Percentiles rank a stretch among this genome's conserved stretches.
These are phyloP conservation scores for Cyrtodaria siliqua DNA, from an alignment of 2,888 invertebrate genomes.

Conservation along the genomic window DNA sequence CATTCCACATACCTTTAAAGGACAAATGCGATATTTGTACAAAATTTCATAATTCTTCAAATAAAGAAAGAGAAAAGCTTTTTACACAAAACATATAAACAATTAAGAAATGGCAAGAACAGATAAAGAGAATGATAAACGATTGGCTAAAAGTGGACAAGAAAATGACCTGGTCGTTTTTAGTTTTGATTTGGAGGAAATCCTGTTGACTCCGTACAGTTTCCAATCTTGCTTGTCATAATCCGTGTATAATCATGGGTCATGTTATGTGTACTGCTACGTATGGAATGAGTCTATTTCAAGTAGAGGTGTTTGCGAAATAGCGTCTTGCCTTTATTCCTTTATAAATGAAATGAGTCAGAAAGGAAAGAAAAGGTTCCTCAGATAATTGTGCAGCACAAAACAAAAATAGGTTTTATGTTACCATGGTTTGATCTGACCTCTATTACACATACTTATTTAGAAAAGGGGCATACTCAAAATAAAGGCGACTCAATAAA, in stretches of 20 bases:
- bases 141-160: background rate
- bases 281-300: slow-evolving; percentile 49
- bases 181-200: slow-evolving; percentile 48
- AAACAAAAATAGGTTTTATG: slow-evolving; percentile 12
- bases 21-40: slow-evolving; percentile 32
- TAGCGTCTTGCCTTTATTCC: slow-evolving; percentile 36
- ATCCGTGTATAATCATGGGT: slow-evolving; percentile 38
- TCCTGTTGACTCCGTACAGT: slow-evolving; percentile 43
- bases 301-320: slow-evolving; percentile 40
- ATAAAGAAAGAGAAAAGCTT: background rate
- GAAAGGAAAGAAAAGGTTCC: slow-evolving; percentile 28
- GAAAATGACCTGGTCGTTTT: slow-evolving; percentile 16
- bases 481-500: too few relatives aligned
- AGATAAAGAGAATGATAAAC: slow-evolving; percentile 37
- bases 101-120: slow-evolving; percentile 28
- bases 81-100: slow-evolving; percentile 29
- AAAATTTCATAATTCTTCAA: background rate
- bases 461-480: too few relatives aligned
- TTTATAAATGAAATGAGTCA: slow-evolving; percentile 22
- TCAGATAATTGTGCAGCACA: too few relatives aligned
- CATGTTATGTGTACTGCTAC: slow-evolving; percentile 22
- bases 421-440: slow-evolving; percentile 30
- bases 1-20: slow-evolving; percentile 29
- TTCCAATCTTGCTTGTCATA: slow-evolving; percentile 45
- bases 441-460: too few relatives aligned